phyloP scores from a whole-genome alignment of 1,140 invertebrate species.

The Drosophila chauvacae region DNA sequence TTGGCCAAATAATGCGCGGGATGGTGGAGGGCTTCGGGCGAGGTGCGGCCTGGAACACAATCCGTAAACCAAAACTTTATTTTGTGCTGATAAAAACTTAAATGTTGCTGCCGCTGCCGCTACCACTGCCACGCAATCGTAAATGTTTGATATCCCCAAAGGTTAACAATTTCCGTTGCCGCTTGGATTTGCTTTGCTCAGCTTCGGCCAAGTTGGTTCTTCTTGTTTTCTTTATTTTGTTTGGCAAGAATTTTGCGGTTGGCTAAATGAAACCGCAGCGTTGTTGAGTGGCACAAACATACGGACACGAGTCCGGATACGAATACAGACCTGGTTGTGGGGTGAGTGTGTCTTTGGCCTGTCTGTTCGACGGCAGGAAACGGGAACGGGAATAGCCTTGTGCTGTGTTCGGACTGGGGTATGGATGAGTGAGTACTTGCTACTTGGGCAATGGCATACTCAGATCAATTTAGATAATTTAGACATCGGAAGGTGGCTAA shows the following conservation, averaged over 20 bases:
- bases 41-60: constrained; percentile 32
- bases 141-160: constrained; percentile 81
- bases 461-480: constrained; percentile 66
- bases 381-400: not conserved
- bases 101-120: constrained; percentile 58
- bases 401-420: constrained; percentile 11
- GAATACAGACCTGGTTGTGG: constrained; percentile 13
- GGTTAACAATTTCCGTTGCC: constrained; percentile 74
- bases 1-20: constrained; percentile 21
- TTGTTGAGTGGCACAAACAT: constrained; percentile 24
- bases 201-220: constrained; percentile 46
- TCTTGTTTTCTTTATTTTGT: constrained; percentile 42
- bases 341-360: constrained; percentile 14
- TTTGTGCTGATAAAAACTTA: constrained; percentile 78
- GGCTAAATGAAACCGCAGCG: constrained; percentile 62
- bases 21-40: not conserved
- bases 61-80: constrained; percentile 75
- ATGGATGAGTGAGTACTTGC: constrained; percentile 11
- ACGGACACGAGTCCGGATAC: constrained; percentile 14
- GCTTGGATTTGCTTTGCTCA: constrained; percentile 39
- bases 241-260: constrained; percentile 62
- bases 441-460: constrained; percentile 55
- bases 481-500: constrained; percentile 5
- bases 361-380: constrained; percentile 17
- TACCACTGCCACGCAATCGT: constrained; percentile 67